These are phyloP conservation scores for Chiloscyllium plagiosum DNA, from an alignment of 2,113 vertebrate species.

Conservation along the genomic window DNA sequence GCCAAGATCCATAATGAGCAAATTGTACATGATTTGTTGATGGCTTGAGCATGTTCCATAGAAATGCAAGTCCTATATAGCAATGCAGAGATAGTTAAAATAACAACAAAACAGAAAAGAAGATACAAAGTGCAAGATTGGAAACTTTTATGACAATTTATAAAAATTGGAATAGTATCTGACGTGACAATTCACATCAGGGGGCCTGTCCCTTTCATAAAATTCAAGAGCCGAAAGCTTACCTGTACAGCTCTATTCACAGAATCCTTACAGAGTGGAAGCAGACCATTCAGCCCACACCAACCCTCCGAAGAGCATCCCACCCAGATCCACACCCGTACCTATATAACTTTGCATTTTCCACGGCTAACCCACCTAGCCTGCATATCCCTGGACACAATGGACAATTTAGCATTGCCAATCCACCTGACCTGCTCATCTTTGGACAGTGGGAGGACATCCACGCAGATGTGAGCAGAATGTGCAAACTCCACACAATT, in stretches of 20 bases:
- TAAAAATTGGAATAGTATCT: not conserved
- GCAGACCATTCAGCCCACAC: too few relatives aligned
- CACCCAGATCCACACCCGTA: too few relatives aligned
- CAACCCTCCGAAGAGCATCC: too few relatives aligned
- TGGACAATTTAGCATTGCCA: too few relatives aligned
- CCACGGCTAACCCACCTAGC: too few relatives aligned
- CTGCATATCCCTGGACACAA: too few relatives aligned
- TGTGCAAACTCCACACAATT: too few relatives aligned
- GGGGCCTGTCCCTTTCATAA: not conserved
- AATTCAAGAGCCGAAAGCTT: not conserved
- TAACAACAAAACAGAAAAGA: not conserved
- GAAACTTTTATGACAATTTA: not conserved
- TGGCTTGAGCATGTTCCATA: not conserved
- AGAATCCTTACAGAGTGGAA: too few relatives aligned
- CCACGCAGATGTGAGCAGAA: too few relatives aligned
- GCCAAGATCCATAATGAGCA: not conserved
- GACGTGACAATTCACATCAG: not conserved
- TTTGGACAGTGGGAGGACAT: too few relatives aligned
- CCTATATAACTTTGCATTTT: too few relatives aligned
- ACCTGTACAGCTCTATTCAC: not conserved
- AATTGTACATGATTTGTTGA: not conserved
- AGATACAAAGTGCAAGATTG: not conserved
- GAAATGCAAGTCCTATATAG: not conserved
- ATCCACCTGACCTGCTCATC: too few relatives aligned
- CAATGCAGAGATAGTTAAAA: not conserved